phyloP scores from a whole-genome alignment of 2,113 vertebrate species.

The Elgaria multicarinata region DNA sequence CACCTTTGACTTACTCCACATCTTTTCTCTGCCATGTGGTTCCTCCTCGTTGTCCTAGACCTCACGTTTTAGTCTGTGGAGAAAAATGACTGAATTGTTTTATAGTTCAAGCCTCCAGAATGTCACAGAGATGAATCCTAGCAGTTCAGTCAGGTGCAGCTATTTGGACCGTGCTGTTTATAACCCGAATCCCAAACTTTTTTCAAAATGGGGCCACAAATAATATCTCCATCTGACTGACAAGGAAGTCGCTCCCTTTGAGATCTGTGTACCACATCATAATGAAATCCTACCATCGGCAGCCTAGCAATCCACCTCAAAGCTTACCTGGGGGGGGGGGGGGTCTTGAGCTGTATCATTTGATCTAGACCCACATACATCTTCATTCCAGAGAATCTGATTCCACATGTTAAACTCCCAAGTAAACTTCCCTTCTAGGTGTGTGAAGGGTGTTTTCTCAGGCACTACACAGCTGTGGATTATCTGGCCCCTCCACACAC shows the following conservation, averaged over 20 bases:
- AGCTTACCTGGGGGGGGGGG: neutral
- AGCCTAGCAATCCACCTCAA: neutral
- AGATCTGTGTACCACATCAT: neutral
- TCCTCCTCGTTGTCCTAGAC: neutral
- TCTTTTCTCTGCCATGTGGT: neutral
- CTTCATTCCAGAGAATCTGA: neutral
- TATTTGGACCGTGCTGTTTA: neutral
- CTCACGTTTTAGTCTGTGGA: neutral
- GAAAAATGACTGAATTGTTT: neutral
- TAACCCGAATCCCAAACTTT: constrained; percentile 6
- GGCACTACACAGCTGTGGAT: neutral
- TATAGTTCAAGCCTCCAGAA: neutral
- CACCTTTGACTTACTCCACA: neutral
- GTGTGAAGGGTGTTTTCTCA: neutral
- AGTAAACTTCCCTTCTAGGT: neutral
- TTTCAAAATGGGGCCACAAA: constrained; percentile 9
- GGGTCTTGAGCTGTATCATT: neutral
- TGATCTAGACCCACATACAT: neutral
- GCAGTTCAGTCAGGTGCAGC: neutral
- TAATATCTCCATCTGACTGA: neutral
- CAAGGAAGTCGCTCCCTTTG: neutral
- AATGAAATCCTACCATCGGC: neutral
- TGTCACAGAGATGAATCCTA: neutral
- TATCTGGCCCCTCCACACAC: neutral
- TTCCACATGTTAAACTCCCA: neutral